A percentile compares a stretch with the other conserved stretches of the same genome.
These are phyloP conservation scores for Formica aserva DNA, from an alignment of 2,888 invertebrate genomes.

Conservation along the genomic window DNA sequence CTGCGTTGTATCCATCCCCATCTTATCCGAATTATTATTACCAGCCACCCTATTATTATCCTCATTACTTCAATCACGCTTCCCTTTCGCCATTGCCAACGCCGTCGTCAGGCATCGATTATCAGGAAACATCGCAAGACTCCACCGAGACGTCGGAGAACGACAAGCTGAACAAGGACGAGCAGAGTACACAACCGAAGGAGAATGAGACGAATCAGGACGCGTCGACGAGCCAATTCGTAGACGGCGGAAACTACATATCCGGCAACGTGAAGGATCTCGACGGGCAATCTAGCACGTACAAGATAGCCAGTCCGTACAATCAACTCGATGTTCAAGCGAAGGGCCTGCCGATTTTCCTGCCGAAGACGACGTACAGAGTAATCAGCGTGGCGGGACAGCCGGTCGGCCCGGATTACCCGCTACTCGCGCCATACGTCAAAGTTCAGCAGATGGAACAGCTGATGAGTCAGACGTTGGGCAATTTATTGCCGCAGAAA, in stretches of 20 bases:
- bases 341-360: slow-evolving; percentile 57
- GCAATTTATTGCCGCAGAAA: slow-evolving; percentile 78
- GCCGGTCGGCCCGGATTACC: slow-evolving; percentile 76
- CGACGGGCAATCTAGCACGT: slow-evolving; percentile 79
- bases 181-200: slow-evolving; percentile 72
- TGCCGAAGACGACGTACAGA: slow-evolving; percentile 77
- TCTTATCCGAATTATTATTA: slow-evolving; percentile 80
- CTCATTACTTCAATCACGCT: slow-evolving; percentile 78
- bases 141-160: slow-evolving; percentile 57
- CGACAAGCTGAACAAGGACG: slow-evolving; percentile 34
- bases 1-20: slow-evolving; percentile 64
- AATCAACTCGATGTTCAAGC: slow-evolving; percentile 78
- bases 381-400: slow-evolving; percentile 79
- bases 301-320: slow-evolving; percentile 74
- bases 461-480: slow-evolving; percentile 79
- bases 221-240: slow-evolving; percentile 71
- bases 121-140: slow-evolving; percentile 60
- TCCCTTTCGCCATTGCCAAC: slow-evolving; percentile 74
- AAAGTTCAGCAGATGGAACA: slow-evolving; percentile 81
- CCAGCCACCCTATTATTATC: slow-evolving; percentile 79
- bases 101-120: slow-evolving; percentile 56
- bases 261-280: slow-evolving; percentile 78
- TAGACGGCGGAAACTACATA: slow-evolving; percentile 81
- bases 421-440: slow-evolving; percentile 73
- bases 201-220: slow-evolving; percentile 60